Evolutionary conservation across 1,140 invertebrate genomes (phyloP).

Genomic region (Palaemon carinicauda): DNA sequence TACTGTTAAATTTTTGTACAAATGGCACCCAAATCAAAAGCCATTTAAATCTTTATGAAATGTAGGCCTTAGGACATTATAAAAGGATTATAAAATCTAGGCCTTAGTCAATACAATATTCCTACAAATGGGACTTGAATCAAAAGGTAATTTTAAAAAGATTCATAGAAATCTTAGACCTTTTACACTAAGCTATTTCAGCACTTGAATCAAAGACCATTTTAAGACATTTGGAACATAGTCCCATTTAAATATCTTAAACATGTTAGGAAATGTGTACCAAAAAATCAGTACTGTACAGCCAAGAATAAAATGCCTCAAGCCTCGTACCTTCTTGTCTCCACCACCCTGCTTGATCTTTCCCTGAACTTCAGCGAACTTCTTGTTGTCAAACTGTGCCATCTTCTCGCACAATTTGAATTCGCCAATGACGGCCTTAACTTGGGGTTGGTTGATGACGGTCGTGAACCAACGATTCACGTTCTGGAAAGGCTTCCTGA

Average conservation of each 20-base stretch:
- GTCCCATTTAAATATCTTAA: background rate
- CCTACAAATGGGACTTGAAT: too few species aligned
- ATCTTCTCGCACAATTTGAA: constrained; percentile 81
- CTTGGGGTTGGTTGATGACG: constrained; percentile 85
- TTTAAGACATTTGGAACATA: background rate
- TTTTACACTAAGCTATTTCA: background rate
- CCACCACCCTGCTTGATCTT: constrained; percentile 65
- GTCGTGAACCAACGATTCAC: constrained; percentile 95
- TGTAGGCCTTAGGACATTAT: too few species aligned
- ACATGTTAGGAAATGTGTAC: too few species aligned
- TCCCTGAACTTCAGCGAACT: constrained; percentile 69
- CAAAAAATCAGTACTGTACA: too few species aligned
- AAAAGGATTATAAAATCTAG: too few species aligned
- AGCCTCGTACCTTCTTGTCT: constrained; percentile 66
- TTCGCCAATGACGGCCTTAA: constrained; percentile 83
- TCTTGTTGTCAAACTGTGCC: constrained; percentile 80
- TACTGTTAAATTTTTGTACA: too few species aligned
- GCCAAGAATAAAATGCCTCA: too few species aligned
- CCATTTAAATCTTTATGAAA: too few species aligned
- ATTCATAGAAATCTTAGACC: too few species aligned
- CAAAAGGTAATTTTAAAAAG: too few species aligned
- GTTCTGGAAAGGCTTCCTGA: constrained; percentile 78
- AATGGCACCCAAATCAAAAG: too few species aligned
- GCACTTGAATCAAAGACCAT: background rate
- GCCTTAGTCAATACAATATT: too few species aligned